Evolutionary conservation across 2,797 vertebrate species (phyloP), one percentile per base, ranked within the genome.

Genomic region (Sorex maritimensis): DNA sequence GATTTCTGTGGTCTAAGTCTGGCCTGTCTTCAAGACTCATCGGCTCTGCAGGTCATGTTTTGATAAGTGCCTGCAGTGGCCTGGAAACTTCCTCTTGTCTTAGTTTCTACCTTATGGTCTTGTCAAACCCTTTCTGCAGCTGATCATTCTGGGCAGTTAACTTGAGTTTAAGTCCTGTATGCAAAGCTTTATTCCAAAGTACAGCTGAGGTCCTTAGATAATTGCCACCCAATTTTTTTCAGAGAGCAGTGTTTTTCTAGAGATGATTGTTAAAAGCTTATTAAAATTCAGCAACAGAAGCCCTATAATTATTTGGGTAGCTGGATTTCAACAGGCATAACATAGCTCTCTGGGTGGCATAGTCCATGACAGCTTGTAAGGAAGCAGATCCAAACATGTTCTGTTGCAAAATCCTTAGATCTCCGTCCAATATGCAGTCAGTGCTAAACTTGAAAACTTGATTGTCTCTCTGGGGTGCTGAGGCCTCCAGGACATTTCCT

Each of bases 331-430:
- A 68, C 30, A 96, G 88, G 86, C 80, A 61, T 86, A 86, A 88
- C 72, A 86, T 41, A 74, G 49, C 92, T 96, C 3, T 58, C 85
- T 90, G 88, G 82, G 92, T 95, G 88, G 88, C 72, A 90, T 63
- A 82, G 82, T 58, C 82, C 88, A 72, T 89, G 82, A 82, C 46
- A 88, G 69, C 55, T 85, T 92, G 65, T 93, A 77, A 83, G 90
- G 88, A 94, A 95, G 77, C 88, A 87, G 86, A 89, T 58, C 55
- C 77, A 88, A 87, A 95, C 75, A 81, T 86, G 65, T 88, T 90
- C 65, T 63, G 13, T 91, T 84, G 77, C 74, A 85, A 95, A 90
- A 92, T 92, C 77, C 77, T 95, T 88, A 93, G 95, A 90, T 93
- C 82, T 91, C 68, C 17, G 34, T 92, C 79, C 87, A 91, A 21